Evolutionary conservation across 2,113 vertebrate species (phyloP).

Genomic region (Numenius arquata): DNA sequence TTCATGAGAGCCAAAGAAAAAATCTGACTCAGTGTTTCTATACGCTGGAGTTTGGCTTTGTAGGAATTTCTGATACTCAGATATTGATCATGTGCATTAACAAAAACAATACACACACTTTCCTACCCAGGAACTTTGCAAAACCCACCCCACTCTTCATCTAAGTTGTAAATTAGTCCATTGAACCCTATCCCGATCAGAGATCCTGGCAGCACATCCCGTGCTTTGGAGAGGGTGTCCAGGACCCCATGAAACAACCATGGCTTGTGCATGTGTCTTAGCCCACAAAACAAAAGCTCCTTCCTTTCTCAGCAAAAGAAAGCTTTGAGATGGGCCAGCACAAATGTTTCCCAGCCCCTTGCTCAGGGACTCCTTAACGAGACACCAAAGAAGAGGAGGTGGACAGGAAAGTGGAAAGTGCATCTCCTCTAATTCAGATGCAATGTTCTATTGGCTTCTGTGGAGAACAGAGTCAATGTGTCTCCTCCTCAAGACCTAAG

Average conservation of each 20-base stretch:
- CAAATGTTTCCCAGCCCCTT: background rate
- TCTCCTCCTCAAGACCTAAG: background rate
- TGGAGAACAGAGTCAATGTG: background rate
- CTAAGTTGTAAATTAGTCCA: background rate
- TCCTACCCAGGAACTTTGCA: background rate
- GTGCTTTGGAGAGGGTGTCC: background rate
- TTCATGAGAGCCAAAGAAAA: background rate
- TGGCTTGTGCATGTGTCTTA: background rate
- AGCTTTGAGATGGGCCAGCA: background rate
- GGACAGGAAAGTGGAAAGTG: background rate
- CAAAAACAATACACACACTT: background rate
- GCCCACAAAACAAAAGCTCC: background rate
- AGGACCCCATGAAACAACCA: background rate
- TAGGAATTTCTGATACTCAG: background rate
- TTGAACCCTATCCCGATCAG: background rate
- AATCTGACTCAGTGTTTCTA: background rate
- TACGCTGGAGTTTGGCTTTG: background rate
- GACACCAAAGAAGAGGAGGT: background rate
- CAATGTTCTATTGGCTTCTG: background rate
- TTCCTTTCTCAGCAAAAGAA: background rate
- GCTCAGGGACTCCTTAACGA: accelerated
- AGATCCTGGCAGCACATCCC: background rate
- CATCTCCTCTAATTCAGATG: background rate
- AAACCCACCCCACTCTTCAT: background rate
- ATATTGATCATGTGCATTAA: background rate